Percentiles rank a stretch among this genome's conserved stretches.
Evolutionary conservation across 2,888 invertebrate species (phyloP).

Genomic region (Tetragonula carbonaria): DNA sequence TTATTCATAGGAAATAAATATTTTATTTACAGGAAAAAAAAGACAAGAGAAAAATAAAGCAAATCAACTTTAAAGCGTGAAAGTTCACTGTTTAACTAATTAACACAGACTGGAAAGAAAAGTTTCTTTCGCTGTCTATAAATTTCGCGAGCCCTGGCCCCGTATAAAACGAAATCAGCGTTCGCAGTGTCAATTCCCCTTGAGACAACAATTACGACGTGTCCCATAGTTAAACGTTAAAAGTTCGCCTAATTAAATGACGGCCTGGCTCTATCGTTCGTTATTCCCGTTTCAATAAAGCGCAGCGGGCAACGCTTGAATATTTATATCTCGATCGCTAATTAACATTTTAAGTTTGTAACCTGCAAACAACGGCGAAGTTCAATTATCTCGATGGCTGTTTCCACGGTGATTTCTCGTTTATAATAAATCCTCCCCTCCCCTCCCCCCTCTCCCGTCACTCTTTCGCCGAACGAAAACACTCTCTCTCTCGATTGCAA

Average conservation of each 20-base stretch:
- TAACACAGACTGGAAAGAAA: not conserved
- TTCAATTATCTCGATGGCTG: slow-evolving; percentile 26
- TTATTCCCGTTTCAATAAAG: slow-evolving; percentile 22
- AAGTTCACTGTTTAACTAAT: not conserved
- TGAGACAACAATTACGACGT: slow-evolving; percentile 33
- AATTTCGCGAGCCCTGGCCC: not conserved
- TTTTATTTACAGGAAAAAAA: no score
- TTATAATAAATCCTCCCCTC: slow-evolving; percentile 1
- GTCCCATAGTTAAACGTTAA: slow-evolving; percentile 26
- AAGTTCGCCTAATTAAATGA: slow-evolving; percentile 33
- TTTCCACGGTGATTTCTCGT: slow-evolving; percentile 3
- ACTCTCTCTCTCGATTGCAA: not conserved
- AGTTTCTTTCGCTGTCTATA: not conserved
- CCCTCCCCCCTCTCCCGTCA: no score
- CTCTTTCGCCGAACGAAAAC: not conserved
- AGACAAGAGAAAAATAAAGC: no score
- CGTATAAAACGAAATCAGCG: slow-evolving; percentile 8
- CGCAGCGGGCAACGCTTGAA: slow-evolving; percentile 13
- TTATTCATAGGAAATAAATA: no score
- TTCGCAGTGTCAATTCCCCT: slow-evolving; percentile 17
- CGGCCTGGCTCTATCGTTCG: slow-evolving; percentile 21
- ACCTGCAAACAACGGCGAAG: slow-evolving; percentile 6
- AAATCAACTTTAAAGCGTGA: not conserved
- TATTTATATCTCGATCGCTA: slow-evolving; percentile 32
- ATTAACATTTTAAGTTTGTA: slow-evolving; percentile 29